phyloP scores from a whole-genome alignment of 2,113 vertebrate genomes.

The Suricata suricatta region DNA sequence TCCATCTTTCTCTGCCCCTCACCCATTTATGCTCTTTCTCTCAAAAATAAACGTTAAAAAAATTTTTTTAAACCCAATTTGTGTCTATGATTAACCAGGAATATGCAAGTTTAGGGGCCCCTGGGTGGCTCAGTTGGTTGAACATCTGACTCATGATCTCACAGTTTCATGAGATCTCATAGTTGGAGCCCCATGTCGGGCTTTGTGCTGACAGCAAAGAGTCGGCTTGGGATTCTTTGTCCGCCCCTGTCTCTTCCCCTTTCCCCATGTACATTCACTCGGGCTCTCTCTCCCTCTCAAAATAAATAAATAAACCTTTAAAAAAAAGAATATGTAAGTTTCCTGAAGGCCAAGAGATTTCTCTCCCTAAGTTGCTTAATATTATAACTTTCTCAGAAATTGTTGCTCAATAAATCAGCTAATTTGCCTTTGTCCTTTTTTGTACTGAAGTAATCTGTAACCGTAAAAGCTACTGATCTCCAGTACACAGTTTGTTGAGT shows the following conservation, averaged over 20 bases:
- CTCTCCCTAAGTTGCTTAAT: background rate
- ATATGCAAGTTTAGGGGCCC: background rate
- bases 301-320: too few relatives aligned
- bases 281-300: too few relatives aligned
- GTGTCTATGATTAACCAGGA: background rate
- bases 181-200: too few relatives aligned
- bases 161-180: too few relatives aligned
- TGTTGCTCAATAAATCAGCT: background rate
- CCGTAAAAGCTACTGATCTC: background rate
- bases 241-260: too few relatives aligned
- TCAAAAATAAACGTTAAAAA: too few relatives aligned
- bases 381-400: background rate
- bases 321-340: background rate
- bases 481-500: background rate
- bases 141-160: too few relatives aligned
- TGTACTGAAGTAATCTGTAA: background rate
- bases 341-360: background rate
- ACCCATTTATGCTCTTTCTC: too few relatives aligned
- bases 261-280: too few relatives aligned
- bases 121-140: too few relatives aligned
- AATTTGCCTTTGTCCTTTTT: background rate
- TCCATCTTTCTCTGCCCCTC: background rate
- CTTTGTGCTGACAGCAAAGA: too few relatives aligned
- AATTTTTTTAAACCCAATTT: background rate
- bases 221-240: too few relatives aligned